phyloP scores from a whole-genome alignment of 1,140 invertebrate species.

The Hyles vespertilio region DNA sequence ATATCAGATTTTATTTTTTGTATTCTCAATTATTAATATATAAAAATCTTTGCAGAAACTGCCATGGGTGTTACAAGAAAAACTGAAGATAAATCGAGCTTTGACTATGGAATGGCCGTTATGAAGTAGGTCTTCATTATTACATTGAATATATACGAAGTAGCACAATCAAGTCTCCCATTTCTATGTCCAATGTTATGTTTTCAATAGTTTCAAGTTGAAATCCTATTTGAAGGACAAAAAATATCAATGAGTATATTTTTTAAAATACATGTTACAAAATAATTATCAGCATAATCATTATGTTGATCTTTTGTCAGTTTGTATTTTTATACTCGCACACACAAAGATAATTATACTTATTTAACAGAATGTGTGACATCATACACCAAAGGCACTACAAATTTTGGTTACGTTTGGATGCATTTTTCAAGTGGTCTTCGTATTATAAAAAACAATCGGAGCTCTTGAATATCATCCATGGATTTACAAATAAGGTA shows the following conservation, averaged over 20 bases:
- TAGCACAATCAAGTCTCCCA: too few species aligned
- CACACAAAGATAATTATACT: not conserved
- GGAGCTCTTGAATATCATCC: slow-evolving; percentile 78
- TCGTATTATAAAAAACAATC: slow-evolving; percentile 77
- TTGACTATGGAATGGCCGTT: slow-evolving; percentile 84
- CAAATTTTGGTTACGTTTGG: slow-evolving; percentile 76
- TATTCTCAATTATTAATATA: not conserved
- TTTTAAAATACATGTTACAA: not conserved
- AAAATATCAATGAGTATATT: too few species aligned
- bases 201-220: too few species aligned
- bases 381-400: slow-evolving; percentile 82
- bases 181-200: too few species aligned
- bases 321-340: too few species aligned
- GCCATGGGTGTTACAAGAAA: slow-evolving; percentile 83
- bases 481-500: slow-evolving; percentile 79
- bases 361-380: slow-evolving; percentile 80
- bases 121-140: slow-evolving; percentile 76
- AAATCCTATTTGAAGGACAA: too few species aligned
- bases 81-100: slow-evolving; percentile 79
- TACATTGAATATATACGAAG: too few species aligned
- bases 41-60: slow-evolving; percentile 73
- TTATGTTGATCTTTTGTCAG: too few species aligned
- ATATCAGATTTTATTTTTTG: not conserved
- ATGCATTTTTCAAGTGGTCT: slow-evolving; percentile 78
- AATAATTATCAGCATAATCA: too few species aligned